Base-by-base conservation (phyloP, 2,888 invertebrate species). In the Acleris literana region DNA sequence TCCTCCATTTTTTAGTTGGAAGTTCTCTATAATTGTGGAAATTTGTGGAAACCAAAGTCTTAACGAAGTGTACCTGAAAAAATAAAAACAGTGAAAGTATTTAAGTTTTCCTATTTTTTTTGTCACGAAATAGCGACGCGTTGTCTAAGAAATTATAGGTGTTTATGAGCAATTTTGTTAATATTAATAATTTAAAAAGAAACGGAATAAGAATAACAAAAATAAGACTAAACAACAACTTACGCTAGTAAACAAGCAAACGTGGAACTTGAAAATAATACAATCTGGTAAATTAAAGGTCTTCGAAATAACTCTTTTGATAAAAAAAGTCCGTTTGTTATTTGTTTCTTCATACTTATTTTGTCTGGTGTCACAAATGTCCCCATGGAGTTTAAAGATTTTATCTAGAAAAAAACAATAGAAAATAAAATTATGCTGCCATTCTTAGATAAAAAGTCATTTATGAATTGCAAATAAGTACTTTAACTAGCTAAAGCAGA, bases 21-120 rank as follows among this genome's bases (percentile, higher is more conserved):
- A 83, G 43, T 80, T 78, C 68, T 86, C 86, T 13, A 86, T 74
- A 6, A 83, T 82, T 3, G 86, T 85, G 0, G 85, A 86, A 3
- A 86, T 54, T 69, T 86, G 86, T 13, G 86, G 86, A 57, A 77
- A 85, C 86, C 86, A 86, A 6, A 86, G 67, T 43, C 86, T 74
- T 20, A 85, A 62, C 0, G 84, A 75, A 7, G 80, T 82, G 52
- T 84, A 84, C 7, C 86, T 86, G 76, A 18, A 76, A 77, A 16
- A 16, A n/a, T n/a, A 22, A n/a, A 52, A 57, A 11, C 33, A 33
- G 33, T 11, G 11, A 67, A 46, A 20, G 13, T 11, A 1, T 11
- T 33, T 9, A 33, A 11, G 29, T 33, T 0, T 11, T 11, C 11
- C 7, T 3, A 2, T 9, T 33, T 2, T 39, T 39, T 39, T 39